Percentiles rank a stretch among this genome's conserved stretches.
These are phyloP conservation scores for Electrophaes corylata DNA, from an alignment of 2,888 invertebrate genomes.

Conservation along the genomic window DNA sequence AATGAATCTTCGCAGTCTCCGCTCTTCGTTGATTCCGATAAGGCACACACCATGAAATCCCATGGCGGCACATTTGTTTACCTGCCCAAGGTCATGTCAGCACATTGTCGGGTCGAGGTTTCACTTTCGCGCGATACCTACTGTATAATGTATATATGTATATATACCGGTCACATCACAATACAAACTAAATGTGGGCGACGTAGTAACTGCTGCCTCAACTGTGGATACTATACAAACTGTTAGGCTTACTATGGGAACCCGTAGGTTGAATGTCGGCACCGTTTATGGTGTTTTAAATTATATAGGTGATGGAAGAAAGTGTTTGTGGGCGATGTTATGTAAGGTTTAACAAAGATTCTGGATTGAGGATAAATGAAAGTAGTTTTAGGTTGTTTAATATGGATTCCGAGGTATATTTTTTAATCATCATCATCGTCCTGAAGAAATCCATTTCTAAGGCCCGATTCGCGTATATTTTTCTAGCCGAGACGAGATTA, in stretches of 20 bases:
- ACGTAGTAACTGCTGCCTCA: neutral
- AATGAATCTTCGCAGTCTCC: no score
- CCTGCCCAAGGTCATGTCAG: conserved; percentile 71
- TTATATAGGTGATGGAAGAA: conserved; percentile 5
- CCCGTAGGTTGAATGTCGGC: conserved; percentile 10
- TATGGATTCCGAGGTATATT: no score
- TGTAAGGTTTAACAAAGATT: neutral
- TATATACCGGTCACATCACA: conserved; percentile 5
- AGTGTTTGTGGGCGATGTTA: conserved; percentile 6
- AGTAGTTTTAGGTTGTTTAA: neutral
- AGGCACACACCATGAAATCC: conserved; percentile 27
- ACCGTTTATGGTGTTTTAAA: conserved; percentile 15
- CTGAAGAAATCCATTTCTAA: no score
- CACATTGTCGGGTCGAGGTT: conserved; percentile 71
- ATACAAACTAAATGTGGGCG: conserved; percentile 23
- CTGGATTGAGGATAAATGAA: neutral
- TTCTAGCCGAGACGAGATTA: no score
- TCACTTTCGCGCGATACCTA: conserved; percentile 70
- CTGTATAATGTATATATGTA: no score
- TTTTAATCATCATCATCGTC: no score
- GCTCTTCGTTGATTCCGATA: conserved; percentile 13
- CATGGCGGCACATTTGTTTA: conserved; percentile 54
- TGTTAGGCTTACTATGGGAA: neutral
- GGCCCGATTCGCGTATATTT: no score
- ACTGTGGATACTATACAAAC: neutral